phyloP scores from a whole-genome alignment of 2,797 vertebrate species.

The Lepus townsendii region DNA sequence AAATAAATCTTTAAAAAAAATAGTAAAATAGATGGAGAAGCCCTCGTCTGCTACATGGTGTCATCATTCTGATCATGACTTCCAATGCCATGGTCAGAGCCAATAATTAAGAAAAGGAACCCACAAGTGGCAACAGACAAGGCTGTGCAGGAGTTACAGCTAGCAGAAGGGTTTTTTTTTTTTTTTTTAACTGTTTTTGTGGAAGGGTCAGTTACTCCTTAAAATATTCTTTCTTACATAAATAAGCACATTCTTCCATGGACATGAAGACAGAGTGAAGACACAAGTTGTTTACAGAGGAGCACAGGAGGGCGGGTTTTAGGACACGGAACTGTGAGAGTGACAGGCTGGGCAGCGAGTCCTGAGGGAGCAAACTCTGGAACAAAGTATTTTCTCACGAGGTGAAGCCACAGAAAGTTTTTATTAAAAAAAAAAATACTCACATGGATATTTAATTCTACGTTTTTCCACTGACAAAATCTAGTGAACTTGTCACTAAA shows the following conservation, averaged over 20 bases:
- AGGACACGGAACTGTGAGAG: background rate
- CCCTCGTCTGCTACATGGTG: background rate
- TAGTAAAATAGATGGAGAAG: background rate
- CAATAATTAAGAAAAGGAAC: background rate
- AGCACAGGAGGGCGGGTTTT: background rate
- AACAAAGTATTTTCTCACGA: conserved; percentile 67
- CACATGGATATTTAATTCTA: conserved; percentile 99
- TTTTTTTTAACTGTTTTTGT: background rate
- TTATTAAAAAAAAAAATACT: conserved; percentile 87
- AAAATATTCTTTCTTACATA: conserved; percentile 47
- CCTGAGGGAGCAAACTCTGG: background rate
- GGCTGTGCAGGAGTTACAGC: background rate
- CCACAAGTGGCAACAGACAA: background rate
- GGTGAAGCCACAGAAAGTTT: conserved; percentile 51
- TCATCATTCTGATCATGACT: background rate
- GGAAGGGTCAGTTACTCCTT: background rate
- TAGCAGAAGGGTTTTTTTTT: background rate
- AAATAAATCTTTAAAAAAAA: background rate
- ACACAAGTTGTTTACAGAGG: background rate
- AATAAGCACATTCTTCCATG: background rate
- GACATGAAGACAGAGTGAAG: background rate
- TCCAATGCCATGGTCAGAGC: background rate
- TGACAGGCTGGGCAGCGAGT: background rate
- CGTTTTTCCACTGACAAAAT: conserved; percentile 99
- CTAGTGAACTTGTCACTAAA: conserved; percentile 97